These are phyloP conservation scores for Mormyrus iriodes DNA, from an alignment of 2,113 vertebrate species.

Conservation along the genomic window DNA sequence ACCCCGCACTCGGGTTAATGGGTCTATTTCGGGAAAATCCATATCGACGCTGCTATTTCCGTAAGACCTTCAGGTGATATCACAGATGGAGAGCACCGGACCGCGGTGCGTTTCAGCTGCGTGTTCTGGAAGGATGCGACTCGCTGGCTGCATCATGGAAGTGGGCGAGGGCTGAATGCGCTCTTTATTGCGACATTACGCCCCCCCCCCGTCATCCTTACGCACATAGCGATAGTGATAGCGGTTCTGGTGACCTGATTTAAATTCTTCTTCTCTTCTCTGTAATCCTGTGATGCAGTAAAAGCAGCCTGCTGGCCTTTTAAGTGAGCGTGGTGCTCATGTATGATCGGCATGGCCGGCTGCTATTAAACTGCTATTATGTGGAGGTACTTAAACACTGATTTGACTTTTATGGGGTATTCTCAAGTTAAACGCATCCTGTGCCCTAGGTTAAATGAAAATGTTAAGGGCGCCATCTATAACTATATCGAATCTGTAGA, in stretches of 20 bases:
- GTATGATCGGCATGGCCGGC: neutral
- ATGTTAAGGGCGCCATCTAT: neutral
- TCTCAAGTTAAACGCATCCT: neutral
- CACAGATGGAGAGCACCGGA: neutral
- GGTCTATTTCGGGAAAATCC: conserved; percentile 16
- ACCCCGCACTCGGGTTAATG: neutral
- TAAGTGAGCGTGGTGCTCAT: neutral
- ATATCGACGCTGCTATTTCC: conserved; percentile 1
- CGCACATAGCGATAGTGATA: neutral
- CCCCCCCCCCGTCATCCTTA: neutral
- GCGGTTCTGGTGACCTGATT: neutral
- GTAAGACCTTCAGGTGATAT: conserved; percentile 5
- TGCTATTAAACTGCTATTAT: neutral
- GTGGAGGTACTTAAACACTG: neutral
- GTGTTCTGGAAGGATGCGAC: neutral
- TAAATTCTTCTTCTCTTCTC: neutral
- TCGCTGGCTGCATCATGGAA: neutral
- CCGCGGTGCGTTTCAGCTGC: neutral
- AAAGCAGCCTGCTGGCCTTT: neutral
- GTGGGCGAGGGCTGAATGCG: neutral
- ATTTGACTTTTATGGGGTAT: neutral
- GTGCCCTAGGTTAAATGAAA: neutral
- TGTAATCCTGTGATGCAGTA: neutral
- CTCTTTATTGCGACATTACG: neutral
- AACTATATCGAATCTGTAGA: neutral